phyloP scores from a whole-genome alignment of 2,888 invertebrate genomes.

The Belgica antarctica region DNA sequence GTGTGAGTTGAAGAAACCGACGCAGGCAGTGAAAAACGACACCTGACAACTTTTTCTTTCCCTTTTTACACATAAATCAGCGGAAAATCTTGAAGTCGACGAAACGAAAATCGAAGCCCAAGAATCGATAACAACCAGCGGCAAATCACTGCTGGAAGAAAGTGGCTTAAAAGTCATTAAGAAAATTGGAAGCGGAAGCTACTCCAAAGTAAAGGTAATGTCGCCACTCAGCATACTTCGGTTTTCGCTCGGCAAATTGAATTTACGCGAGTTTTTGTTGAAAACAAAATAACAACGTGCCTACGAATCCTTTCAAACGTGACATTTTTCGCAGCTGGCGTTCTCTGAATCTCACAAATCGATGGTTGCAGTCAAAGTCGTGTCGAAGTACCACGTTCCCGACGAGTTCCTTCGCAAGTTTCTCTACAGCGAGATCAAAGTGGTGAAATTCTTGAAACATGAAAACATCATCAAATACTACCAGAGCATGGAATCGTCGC shows the following conservation, averaged over 20 bases:
- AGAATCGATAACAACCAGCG: too few species aligned
- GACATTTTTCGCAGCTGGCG: constrained; percentile 60
- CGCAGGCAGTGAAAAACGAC: not conserved
- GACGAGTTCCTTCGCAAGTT: constrained; percentile 74
- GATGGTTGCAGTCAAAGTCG: constrained; percentile 78
- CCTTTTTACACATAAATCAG: not conserved
- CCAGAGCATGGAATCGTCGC: constrained; percentile 67
- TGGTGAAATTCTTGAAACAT: constrained; percentile 76
- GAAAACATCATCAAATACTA: constrained; percentile 75
- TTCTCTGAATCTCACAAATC: constrained; percentile 70
- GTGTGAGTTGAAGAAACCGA: too few species aligned
- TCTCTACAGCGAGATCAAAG: constrained; percentile 77
- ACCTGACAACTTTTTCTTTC: not conserved
- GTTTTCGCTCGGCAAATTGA: too few species aligned
- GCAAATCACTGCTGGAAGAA: constrained; percentile 68
- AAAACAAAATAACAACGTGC: too few species aligned
- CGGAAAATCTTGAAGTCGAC: not conserved
- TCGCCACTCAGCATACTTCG: too few species aligned
- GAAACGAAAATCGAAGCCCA: not conserved
- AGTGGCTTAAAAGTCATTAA: constrained; percentile 74
- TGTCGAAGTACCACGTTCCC: constrained; percentile 78
- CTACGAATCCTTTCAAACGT: too few species aligned
- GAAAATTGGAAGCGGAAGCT: constrained; percentile 77
- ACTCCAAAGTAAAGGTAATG: constrained; percentile 73
- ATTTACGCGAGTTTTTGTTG: too few species aligned